Percentiles rank a stretch among this genome's conserved stretches.
Conservation (phyloP, 2,797 vertebrate species). For the Myotis daubentonii region DNA sequence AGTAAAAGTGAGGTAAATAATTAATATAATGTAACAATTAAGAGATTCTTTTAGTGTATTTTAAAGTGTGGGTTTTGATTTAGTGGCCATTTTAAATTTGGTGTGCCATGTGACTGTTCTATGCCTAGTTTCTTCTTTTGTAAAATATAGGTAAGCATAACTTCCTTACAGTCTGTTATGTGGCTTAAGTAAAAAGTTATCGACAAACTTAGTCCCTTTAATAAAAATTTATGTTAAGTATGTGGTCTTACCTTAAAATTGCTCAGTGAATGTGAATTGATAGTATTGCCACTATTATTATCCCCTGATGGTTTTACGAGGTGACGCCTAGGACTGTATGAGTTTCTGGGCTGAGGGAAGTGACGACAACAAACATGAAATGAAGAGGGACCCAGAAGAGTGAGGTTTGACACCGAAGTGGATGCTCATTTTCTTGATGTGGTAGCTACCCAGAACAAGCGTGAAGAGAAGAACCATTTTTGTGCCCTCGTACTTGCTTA, state of each 20-base stretch:
- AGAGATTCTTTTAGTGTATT: background rate
- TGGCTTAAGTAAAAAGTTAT: background rate
- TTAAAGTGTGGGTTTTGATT: background rate
- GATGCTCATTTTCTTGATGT: background rate
- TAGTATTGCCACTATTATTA: background rate
- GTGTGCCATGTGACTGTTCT: background rate
- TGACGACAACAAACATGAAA: background rate
- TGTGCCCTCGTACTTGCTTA: background rate
- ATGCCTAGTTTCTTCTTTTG: background rate
- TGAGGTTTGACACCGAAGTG: fast-evolving
- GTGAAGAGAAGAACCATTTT: background rate
- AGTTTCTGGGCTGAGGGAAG: background rate
- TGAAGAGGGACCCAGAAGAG: background rate
- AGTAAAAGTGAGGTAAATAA: background rate
- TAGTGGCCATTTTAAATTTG: background rate
- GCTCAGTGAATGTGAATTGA: background rate
- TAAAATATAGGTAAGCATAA: background rate
- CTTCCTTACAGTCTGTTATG: background rate
- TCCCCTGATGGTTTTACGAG: background rate
- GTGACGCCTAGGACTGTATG: too few relatives aligned
- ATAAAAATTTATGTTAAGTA: background rate
- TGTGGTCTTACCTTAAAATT: background rate
- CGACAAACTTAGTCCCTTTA: background rate
- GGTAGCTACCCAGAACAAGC: background rate
- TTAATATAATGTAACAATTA: background rate